These are phyloP conservation scores for Brachionus asplanchnoidis DNA, from an alignment of 1,140 invertebrate species.

Conservation along the genomic window DNA sequence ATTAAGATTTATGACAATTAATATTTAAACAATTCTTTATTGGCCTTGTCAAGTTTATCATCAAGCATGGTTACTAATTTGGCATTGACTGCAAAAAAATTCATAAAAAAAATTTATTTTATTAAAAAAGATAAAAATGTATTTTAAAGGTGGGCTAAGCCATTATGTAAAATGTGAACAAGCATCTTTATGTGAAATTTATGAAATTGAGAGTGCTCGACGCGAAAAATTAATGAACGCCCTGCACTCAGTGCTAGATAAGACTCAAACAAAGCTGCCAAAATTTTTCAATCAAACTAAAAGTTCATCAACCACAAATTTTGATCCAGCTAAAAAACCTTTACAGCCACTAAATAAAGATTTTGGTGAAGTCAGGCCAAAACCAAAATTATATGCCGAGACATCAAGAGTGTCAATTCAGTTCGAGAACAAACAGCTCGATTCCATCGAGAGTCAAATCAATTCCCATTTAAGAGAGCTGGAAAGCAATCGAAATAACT, in stretches of 20 bases:
- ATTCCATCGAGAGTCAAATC: constrained; percentile 20
- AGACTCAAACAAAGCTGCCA: neutral
- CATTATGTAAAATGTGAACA: neutral
- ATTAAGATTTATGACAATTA: too few species aligned
- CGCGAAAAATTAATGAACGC: neutral
- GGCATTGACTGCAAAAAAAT: too few species aligned
- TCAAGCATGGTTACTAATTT: too few species aligned
- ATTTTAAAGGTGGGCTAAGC: neutral
- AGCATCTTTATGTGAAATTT: neutral
- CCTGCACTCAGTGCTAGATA: neutral
- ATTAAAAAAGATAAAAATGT: neutral
- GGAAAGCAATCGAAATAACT: neutral
- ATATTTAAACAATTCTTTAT: too few species aligned
- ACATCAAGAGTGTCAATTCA: neutral
- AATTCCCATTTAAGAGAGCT: constrained; percentile 19
- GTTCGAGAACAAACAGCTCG: neutral
- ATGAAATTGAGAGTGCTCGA: neutral
- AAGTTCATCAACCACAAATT: neutral
- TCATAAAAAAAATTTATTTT: neutral
- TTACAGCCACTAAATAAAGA: neutral
- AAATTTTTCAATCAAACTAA: neutral
- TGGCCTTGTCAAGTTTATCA: too few species aligned
- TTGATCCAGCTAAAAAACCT: neutral
- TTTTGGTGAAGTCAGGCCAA: neutral
- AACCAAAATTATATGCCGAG: neutral